Evolutionary conservation across 1,140 invertebrate genomes (phyloP).

Genomic region (Heliconius nattereri): DNA sequence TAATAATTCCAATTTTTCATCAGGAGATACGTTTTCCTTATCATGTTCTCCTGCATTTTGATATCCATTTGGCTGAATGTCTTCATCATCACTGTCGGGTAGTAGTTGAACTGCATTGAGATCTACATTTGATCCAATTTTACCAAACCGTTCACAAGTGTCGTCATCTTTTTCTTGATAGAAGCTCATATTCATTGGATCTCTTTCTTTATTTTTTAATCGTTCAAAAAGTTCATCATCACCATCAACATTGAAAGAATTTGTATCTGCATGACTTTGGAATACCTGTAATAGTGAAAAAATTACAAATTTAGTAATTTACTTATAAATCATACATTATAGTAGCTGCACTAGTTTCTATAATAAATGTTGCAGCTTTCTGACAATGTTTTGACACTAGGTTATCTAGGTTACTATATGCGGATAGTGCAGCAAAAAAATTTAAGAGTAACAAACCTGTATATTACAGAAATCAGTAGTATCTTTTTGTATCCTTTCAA

Average conservation of each 20-base stretch:
- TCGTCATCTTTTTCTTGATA: constrained; percentile 84
- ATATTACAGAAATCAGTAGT: constrained; percentile 80
- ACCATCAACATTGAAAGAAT: constrained; percentile 68
- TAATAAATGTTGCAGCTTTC: neutral
- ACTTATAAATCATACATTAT: no score
- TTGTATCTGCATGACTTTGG: constrained; percentile 69
- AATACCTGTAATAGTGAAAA: constrained; percentile 62
- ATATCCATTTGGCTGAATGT: constrained; percentile 69
- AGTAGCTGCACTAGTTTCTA: no score
- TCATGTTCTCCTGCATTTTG: constrained; percentile 50
- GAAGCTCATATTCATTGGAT: constrained; percentile 87
- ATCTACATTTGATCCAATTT: constrained; percentile 78
- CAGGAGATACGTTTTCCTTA: constrained; percentile 70
- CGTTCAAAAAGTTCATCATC: constrained; percentile 78
- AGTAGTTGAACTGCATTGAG: constrained; percentile 85
- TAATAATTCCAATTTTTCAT: constrained; percentile 49
- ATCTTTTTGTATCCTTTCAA: constrained; percentile 80
- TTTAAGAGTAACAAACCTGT: constrained; percentile 54
- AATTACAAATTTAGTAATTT: neutral
- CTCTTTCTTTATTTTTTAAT: constrained; percentile 81
- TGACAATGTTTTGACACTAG: no score
- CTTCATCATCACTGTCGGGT: constrained; percentile 82
- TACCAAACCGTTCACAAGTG: constrained; percentile 77
- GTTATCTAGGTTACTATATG: no score
- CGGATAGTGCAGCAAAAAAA: no score